These are phyloP conservation scores for Bagarius yarrelli DNA, from an alignment of 2,113 vertebrate species.

Conservation along the genomic window DNA sequence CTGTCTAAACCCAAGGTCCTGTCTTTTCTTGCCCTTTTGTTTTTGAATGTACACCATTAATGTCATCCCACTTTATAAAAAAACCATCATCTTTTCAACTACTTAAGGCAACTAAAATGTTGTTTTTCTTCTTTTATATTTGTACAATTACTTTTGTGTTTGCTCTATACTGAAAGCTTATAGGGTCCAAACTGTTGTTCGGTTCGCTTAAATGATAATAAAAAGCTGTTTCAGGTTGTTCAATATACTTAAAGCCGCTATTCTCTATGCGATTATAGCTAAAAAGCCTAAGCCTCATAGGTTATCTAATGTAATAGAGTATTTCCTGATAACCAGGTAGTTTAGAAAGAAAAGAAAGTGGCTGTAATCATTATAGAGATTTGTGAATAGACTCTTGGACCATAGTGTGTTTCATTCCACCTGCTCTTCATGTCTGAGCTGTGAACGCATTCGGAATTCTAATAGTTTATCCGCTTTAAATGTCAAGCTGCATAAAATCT, in stretches of 20 bases:
- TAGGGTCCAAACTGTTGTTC: background rate
- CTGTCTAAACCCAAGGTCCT: background rate
- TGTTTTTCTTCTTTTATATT: background rate
- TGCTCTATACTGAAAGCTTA: background rate
- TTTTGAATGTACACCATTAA: background rate
- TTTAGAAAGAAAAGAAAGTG: background rate
- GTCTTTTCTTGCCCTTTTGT: background rate
- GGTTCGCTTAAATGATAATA: background rate
- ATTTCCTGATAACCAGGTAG: background rate
- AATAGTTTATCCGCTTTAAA: background rate
- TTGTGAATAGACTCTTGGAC: background rate
- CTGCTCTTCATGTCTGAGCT: background rate
- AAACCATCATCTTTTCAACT: background rate
- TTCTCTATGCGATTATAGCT: background rate
- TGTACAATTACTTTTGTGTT: background rate
- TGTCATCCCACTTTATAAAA: background rate
- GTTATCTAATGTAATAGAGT: background rate
- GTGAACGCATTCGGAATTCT: background rate
- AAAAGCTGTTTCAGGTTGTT: background rate
- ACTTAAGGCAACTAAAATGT: background rate
- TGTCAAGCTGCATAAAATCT: background rate
- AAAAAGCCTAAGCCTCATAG: background rate
- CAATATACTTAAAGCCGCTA: background rate
- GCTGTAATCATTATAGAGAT: background rate
- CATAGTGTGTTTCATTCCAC: background rate